Evolutionary conservation across 2,888 invertebrate genomes (phyloP).

Genomic region (Carcina quercana): DNA sequence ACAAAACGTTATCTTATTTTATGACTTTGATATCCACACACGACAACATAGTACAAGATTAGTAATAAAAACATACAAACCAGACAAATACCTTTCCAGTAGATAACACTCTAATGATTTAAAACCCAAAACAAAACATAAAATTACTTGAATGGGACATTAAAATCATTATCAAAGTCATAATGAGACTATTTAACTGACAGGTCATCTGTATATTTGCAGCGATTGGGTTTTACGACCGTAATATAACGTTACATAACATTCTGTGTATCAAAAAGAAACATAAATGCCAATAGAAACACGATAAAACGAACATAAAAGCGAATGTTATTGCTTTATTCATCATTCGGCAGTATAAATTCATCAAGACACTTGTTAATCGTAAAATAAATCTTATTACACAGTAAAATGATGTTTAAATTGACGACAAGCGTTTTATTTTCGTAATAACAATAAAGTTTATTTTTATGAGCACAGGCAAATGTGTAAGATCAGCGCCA

Average conservation of each 20-base stretch:
- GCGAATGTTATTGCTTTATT: conserved; percentile 67
- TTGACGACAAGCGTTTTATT: conserved; percentile 75
- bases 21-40: background rate
- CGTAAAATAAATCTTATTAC: conserved; percentile 75
- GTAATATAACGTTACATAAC: conserved; percentile 39
- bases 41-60: background rate
- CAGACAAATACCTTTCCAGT: background rate
- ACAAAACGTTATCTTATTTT: background rate
- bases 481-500: conserved; percentile 51
- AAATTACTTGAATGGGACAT: conserved; percentile 24
- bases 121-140: conserved; percentile 16
- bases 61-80: background rate
- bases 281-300: conserved; percentile 61
- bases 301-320: conserved; percentile 63
- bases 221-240: conserved; percentile 43
- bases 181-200: conserved; percentile 21
- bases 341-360: conserved; percentile 69
- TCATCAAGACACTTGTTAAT: conserved; percentile 74
- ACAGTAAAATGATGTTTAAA: conserved; percentile 72
- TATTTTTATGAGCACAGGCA: conserved; percentile 62
- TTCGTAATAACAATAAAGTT: conserved; percentile 75
- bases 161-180: conserved; percentile 27
- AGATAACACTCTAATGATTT: conserved; percentile 6
- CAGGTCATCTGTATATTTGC: conserved; percentile 30
- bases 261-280: conserved; percentile 40